phyloP scores from a whole-genome alignment of 1,140 invertebrate species.

The Orius laevigatus region DNA sequence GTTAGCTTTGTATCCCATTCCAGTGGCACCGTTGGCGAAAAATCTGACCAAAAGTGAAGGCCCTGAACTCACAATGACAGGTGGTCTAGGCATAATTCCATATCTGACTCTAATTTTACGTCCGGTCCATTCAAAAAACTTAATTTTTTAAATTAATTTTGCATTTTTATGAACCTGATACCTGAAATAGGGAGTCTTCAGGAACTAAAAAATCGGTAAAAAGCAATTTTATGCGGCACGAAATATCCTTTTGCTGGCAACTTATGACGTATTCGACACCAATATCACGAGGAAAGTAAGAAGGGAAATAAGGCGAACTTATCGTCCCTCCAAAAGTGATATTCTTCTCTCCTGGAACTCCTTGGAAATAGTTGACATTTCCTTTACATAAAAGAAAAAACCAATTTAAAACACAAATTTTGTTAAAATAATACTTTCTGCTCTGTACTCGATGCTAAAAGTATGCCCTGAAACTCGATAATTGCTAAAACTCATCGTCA shows the following conservation, averaged over 20 bases:
- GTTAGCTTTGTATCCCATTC: conserved; percentile 47
- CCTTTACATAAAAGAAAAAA: conserved; percentile 27
- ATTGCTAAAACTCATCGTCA: conserved; percentile 44
- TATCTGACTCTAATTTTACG: conserved; percentile 46
- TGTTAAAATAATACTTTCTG: conserved; percentile 34
- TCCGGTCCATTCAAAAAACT: conserved; percentile 56
- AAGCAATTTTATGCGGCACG: conserved; percentile 41
- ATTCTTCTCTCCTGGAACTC: conserved; percentile 27
- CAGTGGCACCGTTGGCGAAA: conserved; percentile 51
- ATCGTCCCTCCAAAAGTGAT: conserved; percentile 29
- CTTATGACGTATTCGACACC: conserved; percentile 47
- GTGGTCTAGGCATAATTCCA: conserved; percentile 49
- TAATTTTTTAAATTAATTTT: conserved; percentile 16
- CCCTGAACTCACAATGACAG: conserved; percentile 45
- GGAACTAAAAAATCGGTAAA: conserved; percentile 45
- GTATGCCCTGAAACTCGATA: conserved; percentile 41
- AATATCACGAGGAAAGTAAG: conserved; percentile 48
- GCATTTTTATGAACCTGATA: background rate
- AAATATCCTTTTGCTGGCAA: conserved; percentile 29
- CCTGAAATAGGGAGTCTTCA: background rate
- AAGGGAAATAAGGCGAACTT: conserved; percentile 51
- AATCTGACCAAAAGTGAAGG: conserved; percentile 46
- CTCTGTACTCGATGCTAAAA: conserved; percentile 44
- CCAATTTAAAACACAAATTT: background rate
- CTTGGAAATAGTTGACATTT: conserved; percentile 41